Base-by-base conservation (phyloP, 2,113 vertebrate genomes). In the Triplophysa tibetana region DNA sequence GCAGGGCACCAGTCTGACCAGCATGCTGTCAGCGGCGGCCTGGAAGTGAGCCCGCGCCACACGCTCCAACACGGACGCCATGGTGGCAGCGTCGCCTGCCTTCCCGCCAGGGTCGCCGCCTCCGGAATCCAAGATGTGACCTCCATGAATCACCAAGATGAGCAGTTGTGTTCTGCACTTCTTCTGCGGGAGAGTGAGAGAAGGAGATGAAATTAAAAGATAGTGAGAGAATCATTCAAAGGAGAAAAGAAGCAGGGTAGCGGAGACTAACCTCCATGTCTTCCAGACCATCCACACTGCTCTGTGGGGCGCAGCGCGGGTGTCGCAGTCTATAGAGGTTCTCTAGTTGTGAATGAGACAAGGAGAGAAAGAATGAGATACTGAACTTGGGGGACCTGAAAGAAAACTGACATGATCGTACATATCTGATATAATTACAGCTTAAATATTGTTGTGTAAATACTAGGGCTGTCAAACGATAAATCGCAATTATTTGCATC, bases 11-110 rank as follows among this genome's bases (percentile, higher is more conserved):
- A 94, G 91, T 56, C 89, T 92, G 82, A 95, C 87, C 72, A 94
- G 87, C 83, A 96, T 88, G 77, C 93, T 93, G 7, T 94, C 93
- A 74, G 93, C 87, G 14, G 94, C 93, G 0, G 94, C 92, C 0
- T 94, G 95, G 81, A 96, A 96, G 84, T 96, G 95, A 43, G 93
- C 95, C 0, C 63, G 90, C 0, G 83, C 93, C 86, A 96, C 93
- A 75, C 93, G 94, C 88, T 96, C 94, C 83, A 96, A 91, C 54
- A 95, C 94, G 0, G 94, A 93, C 58, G 86, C 89, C 77, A 96
- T 94, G 38, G 94, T 96, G 80, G 91, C 93, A 77, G 94, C 78
- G 21, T 96, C 95, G 0, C 91, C 91, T 0, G 88, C 81, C 87
- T 96, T 96, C 84, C 92, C 92, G 64, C 89, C 91, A 0, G 89